phyloP scores from a whole-genome alignment of 2,113 vertebrate species.

The Microtus montanus region DNA sequence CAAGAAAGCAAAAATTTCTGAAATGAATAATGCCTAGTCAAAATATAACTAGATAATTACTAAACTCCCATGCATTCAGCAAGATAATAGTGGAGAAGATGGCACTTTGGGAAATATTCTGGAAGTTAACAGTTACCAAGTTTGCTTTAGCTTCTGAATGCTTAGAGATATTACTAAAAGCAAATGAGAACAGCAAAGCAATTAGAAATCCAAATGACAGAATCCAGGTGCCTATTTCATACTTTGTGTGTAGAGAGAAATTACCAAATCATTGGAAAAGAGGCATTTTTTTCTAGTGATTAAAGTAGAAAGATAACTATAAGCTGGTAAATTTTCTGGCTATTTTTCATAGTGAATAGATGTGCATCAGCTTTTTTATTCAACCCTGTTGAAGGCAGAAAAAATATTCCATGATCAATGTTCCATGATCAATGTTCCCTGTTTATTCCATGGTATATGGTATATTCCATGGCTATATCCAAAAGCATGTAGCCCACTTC shows the following conservation, averaged over 20 bases:
- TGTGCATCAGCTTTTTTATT: not conserved
- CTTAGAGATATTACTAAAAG: constrained; percentile 18
- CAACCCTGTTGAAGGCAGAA: rapidly evolving
- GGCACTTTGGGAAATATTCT: constrained; percentile 80
- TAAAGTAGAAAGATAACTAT: not conserved
- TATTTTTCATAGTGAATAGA: not conserved
- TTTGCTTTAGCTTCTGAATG: constrained; percentile 62
- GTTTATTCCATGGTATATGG: not conserved
- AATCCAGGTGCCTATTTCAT: not conserved
- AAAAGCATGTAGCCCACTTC: not conserved
- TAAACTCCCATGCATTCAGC: constrained; percentile 83
- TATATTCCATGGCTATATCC: too few species aligned
- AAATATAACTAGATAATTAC: constrained; percentile 87
- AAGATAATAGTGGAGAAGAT: constrained; percentile 80
- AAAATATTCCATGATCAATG: not conserved
- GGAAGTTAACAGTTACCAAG: constrained; percentile 75
- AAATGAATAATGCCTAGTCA: constrained; percentile 87
- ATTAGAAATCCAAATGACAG: not conserved
- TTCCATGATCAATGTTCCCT: not conserved
- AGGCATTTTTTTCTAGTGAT: not conserved
- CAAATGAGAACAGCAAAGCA: not conserved
- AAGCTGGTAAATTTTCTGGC: not conserved
- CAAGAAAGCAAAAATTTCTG: constrained; percentile 86
- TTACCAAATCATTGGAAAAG: not conserved
- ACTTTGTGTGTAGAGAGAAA: not conserved